Percentiles rank a stretch among this genome's conserved stretches.
Conservation (phyloP, 1,140 invertebrate species). For the Portunus trituberculatus region DNA sequence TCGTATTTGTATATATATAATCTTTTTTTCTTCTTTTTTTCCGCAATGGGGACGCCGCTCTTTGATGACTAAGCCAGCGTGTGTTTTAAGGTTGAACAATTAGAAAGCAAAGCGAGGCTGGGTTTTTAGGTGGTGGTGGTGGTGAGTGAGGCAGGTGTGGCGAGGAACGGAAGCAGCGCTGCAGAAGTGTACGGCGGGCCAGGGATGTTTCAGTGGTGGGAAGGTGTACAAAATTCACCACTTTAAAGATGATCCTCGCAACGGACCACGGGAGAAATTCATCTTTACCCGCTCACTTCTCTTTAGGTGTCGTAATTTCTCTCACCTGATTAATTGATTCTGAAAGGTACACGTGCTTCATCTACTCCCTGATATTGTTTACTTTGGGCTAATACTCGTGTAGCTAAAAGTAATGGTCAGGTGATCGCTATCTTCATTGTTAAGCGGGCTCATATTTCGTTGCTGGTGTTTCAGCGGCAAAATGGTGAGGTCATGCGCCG, state of each 20-base stretch:
- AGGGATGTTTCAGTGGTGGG: neutral
- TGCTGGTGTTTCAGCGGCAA: neutral
- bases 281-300: neutral
- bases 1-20: too few species aligned
- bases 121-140: neutral
- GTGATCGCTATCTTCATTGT: too few species aligned
- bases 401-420: too few species aligned
- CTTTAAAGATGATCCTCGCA: slow-evolving; percentile 4
- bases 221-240: slow-evolving; percentile 14
- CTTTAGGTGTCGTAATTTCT: too few species aligned
- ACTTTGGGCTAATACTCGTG: neutral
- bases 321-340: neutral
- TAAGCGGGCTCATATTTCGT: neutral
- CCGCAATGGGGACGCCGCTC: neutral
- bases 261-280: neutral
- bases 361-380: neutral
- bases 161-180: neutral
- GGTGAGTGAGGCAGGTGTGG: neutral
- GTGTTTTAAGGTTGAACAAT: neutral
- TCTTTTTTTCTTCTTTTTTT: too few species aligned
- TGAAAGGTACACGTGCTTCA: neutral
- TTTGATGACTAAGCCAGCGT: neutral
- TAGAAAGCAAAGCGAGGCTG: neutral
- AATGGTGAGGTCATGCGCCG: neutral
- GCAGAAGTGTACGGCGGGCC: neutral